Evolutionary conservation across 2,113 vertebrate species (phyloP).

Genomic region (Brienomyrus brachyistius): DNA sequence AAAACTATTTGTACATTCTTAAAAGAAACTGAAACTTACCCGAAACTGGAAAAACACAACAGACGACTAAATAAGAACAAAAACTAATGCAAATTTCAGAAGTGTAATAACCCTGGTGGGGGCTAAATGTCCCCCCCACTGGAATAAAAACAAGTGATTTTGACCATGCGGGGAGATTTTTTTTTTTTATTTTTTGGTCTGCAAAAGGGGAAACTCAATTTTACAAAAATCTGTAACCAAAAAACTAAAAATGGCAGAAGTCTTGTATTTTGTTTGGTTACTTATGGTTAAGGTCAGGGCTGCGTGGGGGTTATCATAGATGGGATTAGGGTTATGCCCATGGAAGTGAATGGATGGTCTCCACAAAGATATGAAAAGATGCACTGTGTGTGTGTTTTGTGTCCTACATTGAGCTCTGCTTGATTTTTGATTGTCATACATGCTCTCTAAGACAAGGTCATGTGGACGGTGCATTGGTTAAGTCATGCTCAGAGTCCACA

Average conservation of each 20-base stretch:
- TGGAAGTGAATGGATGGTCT: not conserved
- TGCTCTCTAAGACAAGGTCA: not conserved
- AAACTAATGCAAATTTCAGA: not conserved
- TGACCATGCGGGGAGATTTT: too few species aligned
- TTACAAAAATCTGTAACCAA: not conserved
- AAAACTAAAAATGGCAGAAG: not conserved
- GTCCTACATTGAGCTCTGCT: not conserved
- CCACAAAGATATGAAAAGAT: too few species aligned
- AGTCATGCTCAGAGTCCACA: not conserved
- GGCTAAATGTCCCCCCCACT: too few species aligned
- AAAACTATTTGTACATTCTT: not conserved
- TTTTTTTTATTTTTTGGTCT: too few species aligned
- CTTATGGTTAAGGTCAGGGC: not conserved
- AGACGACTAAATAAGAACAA: not conserved
- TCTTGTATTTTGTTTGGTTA: too few species aligned
- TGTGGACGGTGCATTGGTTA: not conserved
- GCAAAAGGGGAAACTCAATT: not conserved
- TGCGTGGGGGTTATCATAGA: too few species aligned
- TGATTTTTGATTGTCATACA: not conserved
- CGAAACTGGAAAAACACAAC: not conserved
- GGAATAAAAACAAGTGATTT: too few species aligned
- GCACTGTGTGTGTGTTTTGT: not conserved
- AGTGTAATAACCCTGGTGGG: too few species aligned
- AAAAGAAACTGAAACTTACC: not conserved
- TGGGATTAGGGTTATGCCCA: too few species aligned